Evolutionary conservation across 92 coral and sea anemone species (phyloP).

Genomic region (Pocillopora meandrina): DNA sequence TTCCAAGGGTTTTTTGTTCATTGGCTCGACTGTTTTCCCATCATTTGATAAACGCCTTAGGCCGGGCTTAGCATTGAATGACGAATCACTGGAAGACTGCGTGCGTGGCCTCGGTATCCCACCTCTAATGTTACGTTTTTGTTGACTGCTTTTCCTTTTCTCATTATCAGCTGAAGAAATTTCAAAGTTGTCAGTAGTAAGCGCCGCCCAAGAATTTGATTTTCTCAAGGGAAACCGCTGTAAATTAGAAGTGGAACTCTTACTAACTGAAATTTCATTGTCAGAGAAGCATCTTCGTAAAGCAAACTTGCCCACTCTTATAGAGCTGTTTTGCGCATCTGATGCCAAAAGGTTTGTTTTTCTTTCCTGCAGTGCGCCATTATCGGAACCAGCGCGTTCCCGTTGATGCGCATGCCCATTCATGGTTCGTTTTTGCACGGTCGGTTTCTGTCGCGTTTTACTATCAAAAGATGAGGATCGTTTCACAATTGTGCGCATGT

Average conservation of each 20-base stretch:
- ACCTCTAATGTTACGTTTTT: slow-evolving; percentile 4
- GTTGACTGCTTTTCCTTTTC: slow-evolving; percentile 4
- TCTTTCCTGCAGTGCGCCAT: slow-evolving; percentile 15
- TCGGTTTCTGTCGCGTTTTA: slow-evolving; percentile 72
- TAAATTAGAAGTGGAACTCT: slow-evolving; percentile 38
- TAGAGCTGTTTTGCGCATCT: slow-evolving; percentile 1
- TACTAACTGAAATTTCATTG: slow-evolving; percentile 65
- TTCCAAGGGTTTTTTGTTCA: slow-evolving; percentile 16
- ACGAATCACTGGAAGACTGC: slow-evolving; percentile 8
- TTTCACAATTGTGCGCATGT: slow-evolving; percentile 71
- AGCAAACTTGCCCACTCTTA: slow-evolving; percentile 27
- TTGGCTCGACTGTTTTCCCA: slow-evolving; percentile 13
- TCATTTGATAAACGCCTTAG: slow-evolving; percentile 25
- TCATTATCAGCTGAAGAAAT: slow-evolving; percentile 30
- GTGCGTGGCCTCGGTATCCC: slow-evolving; percentile 4
- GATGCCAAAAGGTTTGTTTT: slow-evolving; percentile 18
- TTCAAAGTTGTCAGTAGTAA: slow-evolving; percentile 59
- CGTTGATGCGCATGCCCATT: slow-evolving; percentile 25
- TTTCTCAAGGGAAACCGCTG: slow-evolving; percentile 57
- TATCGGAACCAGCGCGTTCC: slow-evolving; percentile 26
- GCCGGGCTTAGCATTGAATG: slow-evolving; percentile 16
- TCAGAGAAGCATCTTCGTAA: slow-evolving; percentile 74
- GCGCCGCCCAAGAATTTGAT: slow-evolving; percentile 85
- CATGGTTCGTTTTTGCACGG: slow-evolving; percentile 46
- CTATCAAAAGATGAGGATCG: slow-evolving; percentile 93